A percentile compares a stretch with the other conserved stretches of the same genome.
Conservation (phyloP, 2,888 invertebrate species). For the Petrophora chlorosata region DNA sequence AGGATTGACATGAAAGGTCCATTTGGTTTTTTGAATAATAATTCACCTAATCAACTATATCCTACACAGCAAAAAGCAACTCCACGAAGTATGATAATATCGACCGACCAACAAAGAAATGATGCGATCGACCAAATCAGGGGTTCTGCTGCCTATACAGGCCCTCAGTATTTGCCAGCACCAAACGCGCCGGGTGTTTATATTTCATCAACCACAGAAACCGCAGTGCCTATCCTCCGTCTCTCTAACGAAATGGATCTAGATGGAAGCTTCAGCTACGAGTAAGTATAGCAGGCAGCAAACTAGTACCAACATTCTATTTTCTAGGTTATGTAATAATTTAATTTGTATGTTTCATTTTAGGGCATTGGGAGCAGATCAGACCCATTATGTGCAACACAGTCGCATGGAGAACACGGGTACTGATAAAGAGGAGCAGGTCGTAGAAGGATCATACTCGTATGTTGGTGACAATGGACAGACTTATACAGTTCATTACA, state of each 20-base stretch:
- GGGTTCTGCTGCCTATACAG: slow-evolving; percentile 54
- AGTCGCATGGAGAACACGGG: slow-evolving; percentile 83
- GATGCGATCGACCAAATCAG: slow-evolving; percentile 62
- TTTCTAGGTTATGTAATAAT: background rate
- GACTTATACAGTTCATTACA: slow-evolving; percentile 86
- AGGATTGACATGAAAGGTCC: slow-evolving; percentile 63
- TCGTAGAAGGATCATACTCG: slow-evolving; percentile 85
- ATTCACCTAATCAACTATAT: slow-evolving; percentile 26
- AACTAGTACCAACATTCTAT: background rate
- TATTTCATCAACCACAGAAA: slow-evolving; percentile 73
- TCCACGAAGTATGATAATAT: slow-evolving; percentile 62
- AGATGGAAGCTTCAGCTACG: slow-evolving; percentile 82
- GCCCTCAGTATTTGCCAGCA: slow-evolving; percentile 57
- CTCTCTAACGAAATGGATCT: slow-evolving; percentile 82
- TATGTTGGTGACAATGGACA: slow-evolving; percentile 85
- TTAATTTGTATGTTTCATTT: slow-evolving; percentile 9
- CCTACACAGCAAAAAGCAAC: slow-evolving; percentile 50
- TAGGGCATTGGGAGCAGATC: slow-evolving; percentile 79
- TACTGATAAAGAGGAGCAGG: slow-evolving; percentile 83
- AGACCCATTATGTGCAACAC: slow-evolving; percentile 81
- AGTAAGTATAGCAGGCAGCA: slow-evolving; percentile 62
- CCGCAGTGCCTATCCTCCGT: slow-evolving; percentile 78
- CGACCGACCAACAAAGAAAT: slow-evolving; percentile 59
- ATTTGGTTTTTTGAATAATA: slow-evolving; percentile 41
- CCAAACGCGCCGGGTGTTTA: slow-evolving; percentile 61